phyloP scores from a whole-genome alignment of 2,113 vertebrate genomes.

The Thunnus thynnus region DNA sequence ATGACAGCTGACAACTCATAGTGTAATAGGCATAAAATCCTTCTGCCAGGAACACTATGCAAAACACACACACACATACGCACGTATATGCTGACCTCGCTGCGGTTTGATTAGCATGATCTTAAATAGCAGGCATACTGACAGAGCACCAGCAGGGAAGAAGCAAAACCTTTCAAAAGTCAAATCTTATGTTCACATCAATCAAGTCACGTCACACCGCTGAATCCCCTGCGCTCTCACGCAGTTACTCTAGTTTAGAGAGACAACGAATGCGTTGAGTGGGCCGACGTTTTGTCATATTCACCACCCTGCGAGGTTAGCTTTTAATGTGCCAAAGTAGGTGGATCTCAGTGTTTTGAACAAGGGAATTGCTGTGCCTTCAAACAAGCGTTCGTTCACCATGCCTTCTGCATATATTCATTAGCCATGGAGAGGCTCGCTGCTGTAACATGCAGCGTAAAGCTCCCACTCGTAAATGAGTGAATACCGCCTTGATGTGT shows the following conservation, averaged over 20 bases:
- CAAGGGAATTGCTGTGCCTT: conserved; percentile 24
- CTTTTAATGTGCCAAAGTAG: conserved; percentile 63
- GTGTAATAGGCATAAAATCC: conserved; percentile 14
- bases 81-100: not conserved
- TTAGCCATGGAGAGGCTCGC: conserved; percentile 21
- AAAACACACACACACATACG: not conserved
- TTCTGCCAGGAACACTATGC: not conserved
- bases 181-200: conserved; percentile 45
- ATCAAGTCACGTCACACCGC: conserved; percentile 11
- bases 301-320: conserved; percentile 31
- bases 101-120: conserved; percentile 22
- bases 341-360: conserved; percentile 47
- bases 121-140: conserved; percentile 3
- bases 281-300: conserved; percentile 57
- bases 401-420: conserved; percentile 51
- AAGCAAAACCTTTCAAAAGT: conserved; percentile 18
- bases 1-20: conserved; percentile 1
- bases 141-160: not conserved
- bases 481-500: not conserved
- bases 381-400: conserved; percentile 32
- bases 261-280: conserved; percentile 31
- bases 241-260: conserved; percentile 16
- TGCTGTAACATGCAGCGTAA: conserved; percentile 28
- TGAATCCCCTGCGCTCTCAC: conserved; percentile 25
- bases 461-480: conserved; percentile 30